These are phyloP conservation scores for Rhinolophus ferrumequinum DNA, from an alignment of 2,113 vertebrate species.

Conservation along the genomic window DNA sequence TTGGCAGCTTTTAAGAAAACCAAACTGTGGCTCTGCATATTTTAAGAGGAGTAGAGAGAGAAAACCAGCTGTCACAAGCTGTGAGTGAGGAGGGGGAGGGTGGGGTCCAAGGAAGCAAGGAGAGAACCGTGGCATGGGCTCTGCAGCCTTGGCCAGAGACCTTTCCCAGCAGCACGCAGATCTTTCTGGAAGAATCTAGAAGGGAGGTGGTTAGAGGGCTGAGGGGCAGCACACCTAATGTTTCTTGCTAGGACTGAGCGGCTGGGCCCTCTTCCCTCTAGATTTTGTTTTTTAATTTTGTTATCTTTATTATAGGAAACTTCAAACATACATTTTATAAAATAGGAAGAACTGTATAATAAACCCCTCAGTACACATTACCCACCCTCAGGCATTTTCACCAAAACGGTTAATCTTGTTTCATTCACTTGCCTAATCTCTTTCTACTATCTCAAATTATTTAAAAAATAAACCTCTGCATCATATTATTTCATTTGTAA, in stretches of 20 bases:
- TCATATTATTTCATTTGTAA: not conserved
- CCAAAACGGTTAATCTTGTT: not conserved
- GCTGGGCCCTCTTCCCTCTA: not conserved
- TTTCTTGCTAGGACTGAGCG: not conserved
- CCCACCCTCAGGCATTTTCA: not conserved
- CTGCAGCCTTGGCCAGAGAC: too few relatives aligned
- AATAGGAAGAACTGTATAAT: not conserved
- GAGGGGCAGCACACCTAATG: not conserved
- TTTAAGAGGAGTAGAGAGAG: not conserved
- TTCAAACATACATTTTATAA: not conserved
- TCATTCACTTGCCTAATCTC: not conserved
- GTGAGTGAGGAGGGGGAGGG: not conserved
- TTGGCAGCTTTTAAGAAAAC: constrained; percentile 28
- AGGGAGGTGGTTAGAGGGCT: not conserved
- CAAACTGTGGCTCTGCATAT: not conserved
- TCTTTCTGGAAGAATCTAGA: not conserved
- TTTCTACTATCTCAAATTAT: not conserved
- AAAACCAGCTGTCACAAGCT: not conserved
- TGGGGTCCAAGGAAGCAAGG: too few relatives aligned
- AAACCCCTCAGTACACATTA: not conserved
- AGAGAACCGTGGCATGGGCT: rapidly evolving
- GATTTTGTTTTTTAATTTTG: not conserved
- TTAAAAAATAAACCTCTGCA: not conserved
- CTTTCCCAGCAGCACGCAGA: not conserved
- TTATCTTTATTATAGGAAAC: not conserved